Conservation (phyloP, 2,113 vertebrate species). For the Eudyptes chrysolophus region DNA sequence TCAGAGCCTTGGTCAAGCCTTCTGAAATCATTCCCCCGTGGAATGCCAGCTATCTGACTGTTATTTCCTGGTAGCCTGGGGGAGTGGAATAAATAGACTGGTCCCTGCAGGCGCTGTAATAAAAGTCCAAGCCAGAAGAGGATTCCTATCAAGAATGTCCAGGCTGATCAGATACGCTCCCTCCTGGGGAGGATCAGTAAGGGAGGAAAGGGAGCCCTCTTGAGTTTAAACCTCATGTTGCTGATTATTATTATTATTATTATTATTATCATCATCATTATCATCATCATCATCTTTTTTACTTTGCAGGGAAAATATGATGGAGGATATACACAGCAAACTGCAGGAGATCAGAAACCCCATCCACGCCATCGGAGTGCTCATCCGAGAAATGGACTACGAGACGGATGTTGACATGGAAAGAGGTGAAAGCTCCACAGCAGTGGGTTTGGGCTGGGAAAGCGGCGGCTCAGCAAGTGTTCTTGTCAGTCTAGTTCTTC, state of each 20-base stretch:
- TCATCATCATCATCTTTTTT: accelerated
- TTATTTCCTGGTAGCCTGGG: slow-evolving; percentile 43
- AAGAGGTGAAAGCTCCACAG: slow-evolving; percentile 15
- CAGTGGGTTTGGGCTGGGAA: background rate
- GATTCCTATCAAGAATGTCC: background rate
- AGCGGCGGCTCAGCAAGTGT: background rate
- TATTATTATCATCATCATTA: accelerated
- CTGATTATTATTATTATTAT: accelerated
- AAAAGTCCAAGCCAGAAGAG: background rate
- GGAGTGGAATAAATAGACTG: slow-evolving; percentile 27
- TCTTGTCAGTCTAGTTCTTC: background rate
- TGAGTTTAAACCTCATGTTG: background rate
- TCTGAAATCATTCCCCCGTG: background rate
- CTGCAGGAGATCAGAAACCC: slow-evolving; percentile 90
- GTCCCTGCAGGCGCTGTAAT: background rate
- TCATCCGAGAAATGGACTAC: slow-evolving; percentile 92
- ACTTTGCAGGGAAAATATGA: slow-evolving; percentile 77
- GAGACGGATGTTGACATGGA: slow-evolving; percentile 84
- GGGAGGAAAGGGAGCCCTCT: background rate
- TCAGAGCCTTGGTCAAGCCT: background rate
- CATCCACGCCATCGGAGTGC: slow-evolving; percentile 78
- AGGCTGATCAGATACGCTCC: background rate
- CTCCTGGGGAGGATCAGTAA: background rate
- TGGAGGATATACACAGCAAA: slow-evolving; percentile 90
- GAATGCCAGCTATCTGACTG: slow-evolving; percentile 43